These are phyloP conservation scores for Xenopus borealis DNA, from an alignment of 2,113 vertebrate species.

Conservation along the genomic window DNA sequence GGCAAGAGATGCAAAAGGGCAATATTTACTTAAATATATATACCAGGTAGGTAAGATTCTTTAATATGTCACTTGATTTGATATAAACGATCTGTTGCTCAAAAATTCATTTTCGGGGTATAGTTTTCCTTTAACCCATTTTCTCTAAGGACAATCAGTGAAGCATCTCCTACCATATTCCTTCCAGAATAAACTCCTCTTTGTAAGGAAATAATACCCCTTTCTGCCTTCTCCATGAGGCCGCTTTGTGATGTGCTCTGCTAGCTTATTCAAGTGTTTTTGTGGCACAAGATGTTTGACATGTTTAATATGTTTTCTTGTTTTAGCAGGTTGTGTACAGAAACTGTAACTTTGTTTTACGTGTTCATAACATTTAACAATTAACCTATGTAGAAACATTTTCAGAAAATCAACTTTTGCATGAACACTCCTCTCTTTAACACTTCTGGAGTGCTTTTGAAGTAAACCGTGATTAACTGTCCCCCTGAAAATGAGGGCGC, in stretches of 20 bases:
- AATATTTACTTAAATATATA: too few relatives aligned
- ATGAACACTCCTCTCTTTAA: conserved; percentile 58
- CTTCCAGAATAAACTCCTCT: too few relatives aligned
- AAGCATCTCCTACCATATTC: too few relatives aligned
- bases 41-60: too few relatives aligned
- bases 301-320: conserved; percentile 81
- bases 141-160: too few relatives aligned
- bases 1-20: too few relatives aligned
- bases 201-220: too few relatives aligned
- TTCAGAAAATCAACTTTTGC: conserved; percentile 62
- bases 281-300: conserved; percentile 63
- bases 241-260: too few relatives aligned
- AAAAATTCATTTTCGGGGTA: too few relatives aligned
- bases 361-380: conserved; percentile 59
- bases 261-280: conserved; percentile 52
- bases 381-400: conserved; percentile 58
- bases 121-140: too few relatives aligned
- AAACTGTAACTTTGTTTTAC: conserved; percentile 60
- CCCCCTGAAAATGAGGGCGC: conserved; percentile 52
- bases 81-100: too few relatives aligned
- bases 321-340: conserved; percentile 78
- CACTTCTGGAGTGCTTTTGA: conserved; percentile 51
- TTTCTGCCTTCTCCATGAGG: neutral
- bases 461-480: conserved; percentile 52
- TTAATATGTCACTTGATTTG: too few relatives aligned